Evolutionary conservation across 2,888 invertebrate genomes (phyloP), one percentile per base, ranked within the genome.

Genomic region (Drosophila kuntzei): DNA sequence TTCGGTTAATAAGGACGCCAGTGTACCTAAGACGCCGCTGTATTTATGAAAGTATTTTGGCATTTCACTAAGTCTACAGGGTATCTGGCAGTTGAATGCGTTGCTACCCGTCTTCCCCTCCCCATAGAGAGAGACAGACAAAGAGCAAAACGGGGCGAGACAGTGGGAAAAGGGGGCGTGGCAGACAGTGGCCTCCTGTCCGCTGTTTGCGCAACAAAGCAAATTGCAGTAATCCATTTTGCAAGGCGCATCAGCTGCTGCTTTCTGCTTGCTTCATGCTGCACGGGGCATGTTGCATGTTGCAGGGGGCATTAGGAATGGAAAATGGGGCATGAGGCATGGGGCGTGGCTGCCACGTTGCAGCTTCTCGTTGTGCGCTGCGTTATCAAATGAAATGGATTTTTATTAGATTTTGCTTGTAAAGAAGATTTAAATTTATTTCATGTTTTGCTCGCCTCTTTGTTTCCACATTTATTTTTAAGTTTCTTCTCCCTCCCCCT

Each of bases 141-240:
- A 5, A 2, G 5, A 3, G 14, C 8, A 7, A 16, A 22, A 25
- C 14, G 14, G 53, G 39, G 34, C 7, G 9, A 5, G 18, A 49
- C 22, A 22, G 37, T 25, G 25, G 37, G 14, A 11, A 14, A 8
- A 37, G 37, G 9, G 50, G 51, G 36, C 37, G 41, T 55, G 43
- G 43, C 55, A 18, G n/a, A 8, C 12, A 14, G 16, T 12, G 12
- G 6, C 20, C 22, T 22, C 20, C 14, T 22, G 44, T 20, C 25
- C 41, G 60, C 76, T 85, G 82, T 81, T 86, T 86, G 83, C 80
- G 84, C 84, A 86, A 84, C 84, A 82, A 83, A 83, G 87, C 84
- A 84, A 87, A 84, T 84, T 84, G 84, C 87, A 73, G 82, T 84
- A 84, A 84, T 84, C 84, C 79, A 84, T 84, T 84, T 87, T 81